Evolutionary conservation across 2,888 invertebrate genomes (phyloP).

Genomic region (Halocaridina rubra): DNA sequence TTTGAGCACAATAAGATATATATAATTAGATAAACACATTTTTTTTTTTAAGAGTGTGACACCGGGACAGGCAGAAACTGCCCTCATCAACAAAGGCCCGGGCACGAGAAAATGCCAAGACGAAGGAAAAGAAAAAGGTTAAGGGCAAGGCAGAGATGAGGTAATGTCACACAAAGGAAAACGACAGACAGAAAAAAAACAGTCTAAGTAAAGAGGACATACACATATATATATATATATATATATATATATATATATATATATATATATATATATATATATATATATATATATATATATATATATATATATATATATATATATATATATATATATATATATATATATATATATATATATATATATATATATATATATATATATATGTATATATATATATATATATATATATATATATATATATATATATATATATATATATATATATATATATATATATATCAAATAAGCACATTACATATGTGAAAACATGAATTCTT

Average conservation of each 20-base stretch:
- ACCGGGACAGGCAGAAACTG: too few species aligned
- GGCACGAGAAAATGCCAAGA: too few species aligned
- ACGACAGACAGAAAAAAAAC: background rate
- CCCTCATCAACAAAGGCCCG: too few species aligned
- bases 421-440: background rate
- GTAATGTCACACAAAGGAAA: too few species aligned
- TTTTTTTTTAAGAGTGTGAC: too few species aligned
- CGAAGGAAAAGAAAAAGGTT: too few species aligned
- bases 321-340: conserved; percentile 31
- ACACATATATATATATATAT: conserved; percentile 44
- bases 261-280: conserved; percentile 44
- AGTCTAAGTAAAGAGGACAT: background rate
- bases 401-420: background rate
- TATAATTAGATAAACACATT: too few species aligned
- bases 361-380: conserved; percentile 11
- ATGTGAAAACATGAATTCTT: too few species aligned
- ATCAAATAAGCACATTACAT: too few species aligned
- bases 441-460: background rate
- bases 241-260: conserved; percentile 46
- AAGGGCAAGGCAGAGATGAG: too few species aligned
- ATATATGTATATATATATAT: conserved; percentile 3
- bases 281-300: conserved; percentile 39
- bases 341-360: conserved; percentile 22
- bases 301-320: conserved; percentile 31
- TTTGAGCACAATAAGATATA: too few species aligned